These are phyloP conservation scores for Sebastes vulpes DNA, from an alignment of 2,797 vertebrate species.

Conservation along the genomic window DNA sequence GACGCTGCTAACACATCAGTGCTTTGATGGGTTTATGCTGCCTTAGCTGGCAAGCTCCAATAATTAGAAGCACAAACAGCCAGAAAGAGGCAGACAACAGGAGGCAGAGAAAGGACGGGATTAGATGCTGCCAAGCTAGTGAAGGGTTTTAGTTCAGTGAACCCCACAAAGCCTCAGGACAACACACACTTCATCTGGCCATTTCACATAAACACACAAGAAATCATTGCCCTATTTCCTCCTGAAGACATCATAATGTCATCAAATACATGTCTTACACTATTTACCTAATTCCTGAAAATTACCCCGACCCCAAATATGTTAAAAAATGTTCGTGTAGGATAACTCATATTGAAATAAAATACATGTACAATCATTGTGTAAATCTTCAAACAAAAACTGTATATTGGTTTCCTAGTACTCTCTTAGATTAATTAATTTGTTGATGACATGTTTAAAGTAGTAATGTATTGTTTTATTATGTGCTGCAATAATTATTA, in stretches of 20 bases:
- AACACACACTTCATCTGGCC: background rate
- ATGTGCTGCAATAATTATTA: background rate
- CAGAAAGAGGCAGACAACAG: constrained; percentile 48
- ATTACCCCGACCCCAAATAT: background rate
- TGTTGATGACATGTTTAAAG: background rate
- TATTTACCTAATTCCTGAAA: background rate
- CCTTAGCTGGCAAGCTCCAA: constrained; percentile 31
- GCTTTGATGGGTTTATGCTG: constrained; percentile 36
- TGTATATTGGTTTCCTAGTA: background rate
- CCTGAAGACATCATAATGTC: background rate
- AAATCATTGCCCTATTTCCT: background rate
- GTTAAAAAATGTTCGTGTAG: accelerated
- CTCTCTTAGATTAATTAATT: background rate
- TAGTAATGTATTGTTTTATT: background rate
- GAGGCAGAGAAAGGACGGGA: constrained; percentile 34
- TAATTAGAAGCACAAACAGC: constrained; percentile 47
- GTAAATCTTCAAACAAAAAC: background rate
- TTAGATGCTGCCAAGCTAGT: constrained; percentile 39
- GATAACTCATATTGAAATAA: background rate
- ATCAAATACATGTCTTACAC: background rate
- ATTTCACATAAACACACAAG: background rate
- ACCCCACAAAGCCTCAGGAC: constrained; percentile 15
- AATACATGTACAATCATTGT: background rate
- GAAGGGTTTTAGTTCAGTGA: constrained; percentile 31
- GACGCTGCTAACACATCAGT: constrained; percentile 23